Conservation (phyloP, 2,797 vertebrate genomes). For the Valencia hispanica region DNA sequence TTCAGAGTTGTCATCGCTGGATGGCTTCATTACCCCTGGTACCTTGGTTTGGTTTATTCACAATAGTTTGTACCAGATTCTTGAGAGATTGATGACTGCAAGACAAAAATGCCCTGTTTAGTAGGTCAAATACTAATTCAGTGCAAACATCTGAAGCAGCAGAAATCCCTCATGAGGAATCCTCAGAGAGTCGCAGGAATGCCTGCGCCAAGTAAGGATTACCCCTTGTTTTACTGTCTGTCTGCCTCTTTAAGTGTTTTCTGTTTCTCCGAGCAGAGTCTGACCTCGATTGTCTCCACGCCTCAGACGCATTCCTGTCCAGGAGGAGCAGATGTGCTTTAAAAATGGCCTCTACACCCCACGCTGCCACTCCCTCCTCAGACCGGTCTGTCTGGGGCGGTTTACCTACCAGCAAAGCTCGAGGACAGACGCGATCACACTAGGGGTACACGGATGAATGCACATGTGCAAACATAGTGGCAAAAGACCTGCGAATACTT, state of each 20-base stretch:
- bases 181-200: conserved; percentile 55
- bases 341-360: conserved; percentile 49
- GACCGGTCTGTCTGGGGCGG: conserved; percentile 1
- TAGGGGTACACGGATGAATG: conserved; percentile 55
- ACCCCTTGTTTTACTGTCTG: conserved; percentile 51
- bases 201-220: conserved; percentile 52
- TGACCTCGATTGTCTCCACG: conserved; percentile 69
- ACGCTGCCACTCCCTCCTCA: background rate
- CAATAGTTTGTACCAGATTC: background rate
- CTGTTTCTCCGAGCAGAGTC: conserved; percentile 47
- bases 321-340: conserved; percentile 60
- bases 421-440: conserved; percentile 31
- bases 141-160: conserved; percentile 47
- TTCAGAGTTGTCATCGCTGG: conserved; percentile 21
- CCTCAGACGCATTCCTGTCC: conserved; percentile 65
- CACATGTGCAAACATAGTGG: conserved; percentile 62
- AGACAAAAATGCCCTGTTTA: conserved; percentile 12
- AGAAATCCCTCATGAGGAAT: conserved; percentile 58
- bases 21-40: conserved; percentile 18
- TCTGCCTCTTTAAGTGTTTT: conserved; percentile 65
- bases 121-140: conserved; percentile 17
- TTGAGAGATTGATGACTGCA: conserved; percentile 28
- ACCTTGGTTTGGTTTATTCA: conserved; percentile 3
- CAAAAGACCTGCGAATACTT: conserved; percentile 32
- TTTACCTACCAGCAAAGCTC: conserved; percentile 40